Evolutionary conservation across 2,797 vertebrate species (phyloP), one percentile per base, ranked within the genome.

Genomic region (Gymnoscopelus microlampas): DNA sequence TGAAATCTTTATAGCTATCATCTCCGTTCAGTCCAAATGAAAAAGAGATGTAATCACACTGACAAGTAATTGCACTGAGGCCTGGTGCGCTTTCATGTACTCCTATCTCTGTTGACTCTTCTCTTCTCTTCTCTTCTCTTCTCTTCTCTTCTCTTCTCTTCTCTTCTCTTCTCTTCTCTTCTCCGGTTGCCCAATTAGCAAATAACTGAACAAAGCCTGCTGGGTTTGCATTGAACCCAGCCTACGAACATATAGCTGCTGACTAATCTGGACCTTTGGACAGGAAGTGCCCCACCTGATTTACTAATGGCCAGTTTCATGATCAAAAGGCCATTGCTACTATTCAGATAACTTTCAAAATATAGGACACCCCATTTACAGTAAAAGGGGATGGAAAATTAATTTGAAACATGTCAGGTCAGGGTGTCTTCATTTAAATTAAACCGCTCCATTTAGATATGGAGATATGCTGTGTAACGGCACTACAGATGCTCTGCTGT

Each of bases 201-300:
- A 35, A 35, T 5, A 35, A 35, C 32, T 35, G 32, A 35, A 35
- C 32, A 35, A 35, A 6, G 8, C 39, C 39, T 58, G 14, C 10
- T 10, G 1, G 14, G 24, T 19, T 39, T 50, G 62, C 15, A 71
- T 23, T 47, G 3, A 67, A 74, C 68, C 8, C 54, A 29, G 68
- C 5, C 39, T 0, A 59, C 55, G 71, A 53, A 62, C 78, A 82
- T 86, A 87, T 62, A 32, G 57, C 66, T 24, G 14, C 53, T 69
- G 76, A 80, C 74, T 83, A 80, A 82, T 85, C 78, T 74, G 54
- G 67, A 70, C 76, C 68, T 26, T 56, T 78, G 63, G 15, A 70
- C 74, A 85, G 83, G 70, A 87, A 87, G 71, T 72, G 26, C 14
- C 35, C n/a, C 58, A 48, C 13, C 44, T 44, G 39, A 10, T 44